Percentiles rank a stretch among this genome's conserved stretches.
Evolutionary conservation across 1,140 invertebrate species (phyloP).

Genomic region (Subanguina moxae): DNA sequence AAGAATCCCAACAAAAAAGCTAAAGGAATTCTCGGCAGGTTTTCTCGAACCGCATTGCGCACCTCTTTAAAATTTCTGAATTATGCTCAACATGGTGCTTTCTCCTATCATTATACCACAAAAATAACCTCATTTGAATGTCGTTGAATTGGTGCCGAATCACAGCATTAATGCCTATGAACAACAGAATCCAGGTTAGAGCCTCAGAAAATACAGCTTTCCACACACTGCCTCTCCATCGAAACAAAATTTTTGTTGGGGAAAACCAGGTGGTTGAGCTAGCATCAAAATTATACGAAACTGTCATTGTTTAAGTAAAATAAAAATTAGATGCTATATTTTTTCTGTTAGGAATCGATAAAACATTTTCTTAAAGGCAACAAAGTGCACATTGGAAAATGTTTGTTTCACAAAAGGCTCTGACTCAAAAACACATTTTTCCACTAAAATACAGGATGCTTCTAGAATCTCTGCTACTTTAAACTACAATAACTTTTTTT

Average conservation of each 20-base stretch:
- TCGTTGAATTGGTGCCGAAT: constrained; percentile 36
- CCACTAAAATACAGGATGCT: too few species aligned
- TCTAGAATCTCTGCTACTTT: too few species aligned
- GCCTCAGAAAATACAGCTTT: constrained; percentile 49
- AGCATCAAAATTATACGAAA: constrained; percentile 73
- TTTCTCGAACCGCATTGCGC: constrained; percentile 41
- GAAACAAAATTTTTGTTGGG: constrained; percentile 67
- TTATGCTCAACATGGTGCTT: neutral
- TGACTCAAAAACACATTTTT: too few species aligned
- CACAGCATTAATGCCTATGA: constrained; percentile 39
- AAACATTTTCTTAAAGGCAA: too few species aligned
- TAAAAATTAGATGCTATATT: neutral
- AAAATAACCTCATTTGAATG: constrained; percentile 16
- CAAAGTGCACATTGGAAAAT: too few species aligned
- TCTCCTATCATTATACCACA: constrained; percentile 28
- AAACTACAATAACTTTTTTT: too few species aligned
- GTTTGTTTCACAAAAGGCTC: too few species aligned
- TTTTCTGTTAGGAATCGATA: neutral
- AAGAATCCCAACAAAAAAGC: constrained; percentile 58
- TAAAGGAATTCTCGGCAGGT: constrained; percentile 47
- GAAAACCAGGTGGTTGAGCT: constrained; percentile 71
- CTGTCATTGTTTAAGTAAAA: constrained; percentile 67
- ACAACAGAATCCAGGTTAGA: constrained; percentile 38
- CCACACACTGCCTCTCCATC: constrained; percentile 52
- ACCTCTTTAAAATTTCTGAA: constrained; percentile 14